These are phyloP conservation scores for Periophthalmus modestus DNA, from an alignment of 2,113 vertebrate genomes.

Conservation along the genomic window DNA sequence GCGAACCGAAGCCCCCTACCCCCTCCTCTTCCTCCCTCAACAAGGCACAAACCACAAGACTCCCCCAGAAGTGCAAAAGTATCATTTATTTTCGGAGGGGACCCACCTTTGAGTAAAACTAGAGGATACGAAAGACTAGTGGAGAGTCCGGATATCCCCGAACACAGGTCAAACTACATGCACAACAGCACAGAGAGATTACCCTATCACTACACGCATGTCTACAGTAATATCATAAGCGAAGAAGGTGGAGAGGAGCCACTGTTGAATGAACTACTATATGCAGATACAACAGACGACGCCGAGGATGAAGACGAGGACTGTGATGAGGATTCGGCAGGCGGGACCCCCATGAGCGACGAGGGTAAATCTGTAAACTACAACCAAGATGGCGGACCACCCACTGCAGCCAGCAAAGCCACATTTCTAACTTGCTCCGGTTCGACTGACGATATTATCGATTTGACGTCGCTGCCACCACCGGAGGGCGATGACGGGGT, in stretches of 20 bases:
- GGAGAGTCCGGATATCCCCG: constrained; percentile 86
- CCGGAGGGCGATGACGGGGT: constrained; percentile 89
- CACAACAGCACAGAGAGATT: constrained; percentile 76
- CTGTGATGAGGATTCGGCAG: constrained; percentile 91
- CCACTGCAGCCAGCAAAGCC: constrained; percentile 79
- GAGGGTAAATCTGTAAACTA: constrained; percentile 19
- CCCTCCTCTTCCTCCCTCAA: constrained; percentile 81
- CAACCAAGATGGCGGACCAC: constrained; percentile 37
- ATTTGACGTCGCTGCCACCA: constrained; percentile 91
- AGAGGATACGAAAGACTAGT: constrained; percentile 86
- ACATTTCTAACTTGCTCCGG: constrained; percentile 87
- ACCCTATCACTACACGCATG: constrained; percentile 84
- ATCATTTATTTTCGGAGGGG: constrained; percentile 95
- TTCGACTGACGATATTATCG: constrained; percentile 95
- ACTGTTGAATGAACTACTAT: constrained; percentile 89
- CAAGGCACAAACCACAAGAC: constrained; percentile 88
- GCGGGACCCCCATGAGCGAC: constrained; percentile 52
- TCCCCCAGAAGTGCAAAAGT: constrained; percentile 93
- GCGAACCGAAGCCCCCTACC: constrained; percentile 78
- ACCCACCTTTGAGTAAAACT: constrained; percentile 83
- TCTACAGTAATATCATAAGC: constrained; percentile 89
- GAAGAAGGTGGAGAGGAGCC: constrained; percentile 87
- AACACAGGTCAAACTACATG: constrained; percentile 78
- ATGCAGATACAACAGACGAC: constrained; percentile 89
- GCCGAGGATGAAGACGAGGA: constrained; percentile 93